These are phyloP conservation scores for Scolanthus callimorphus DNA, from an alignment of 92 coral and sea anemone species.

Conservation along the genomic window DNA sequence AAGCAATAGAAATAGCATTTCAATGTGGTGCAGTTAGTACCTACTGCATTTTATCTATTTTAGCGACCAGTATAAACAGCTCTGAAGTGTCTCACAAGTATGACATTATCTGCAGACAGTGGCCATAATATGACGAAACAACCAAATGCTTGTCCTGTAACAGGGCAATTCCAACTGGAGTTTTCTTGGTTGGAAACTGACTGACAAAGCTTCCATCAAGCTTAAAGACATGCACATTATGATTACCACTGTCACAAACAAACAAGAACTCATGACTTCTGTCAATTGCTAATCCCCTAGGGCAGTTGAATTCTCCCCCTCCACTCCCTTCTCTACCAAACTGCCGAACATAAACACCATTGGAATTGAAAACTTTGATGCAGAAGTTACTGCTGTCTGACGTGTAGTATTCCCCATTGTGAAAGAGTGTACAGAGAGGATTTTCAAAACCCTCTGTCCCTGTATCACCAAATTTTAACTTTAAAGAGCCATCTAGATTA, in stretches of 20 bases:
- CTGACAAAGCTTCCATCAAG: slow-evolving; percentile 59
- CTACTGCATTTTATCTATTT: too few species aligned
- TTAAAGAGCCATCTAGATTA: slow-evolving; percentile 57
- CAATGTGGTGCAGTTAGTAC: too few species aligned
- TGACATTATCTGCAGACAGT: slow-evolving; percentile 67
- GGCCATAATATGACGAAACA: slow-evolving; percentile 71
- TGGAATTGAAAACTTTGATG: slow-evolving; percentile 73
- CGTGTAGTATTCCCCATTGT: slow-evolving; percentile 60
- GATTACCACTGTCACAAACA: slow-evolving; percentile 77
- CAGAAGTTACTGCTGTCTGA: slow-evolving; percentile 74
- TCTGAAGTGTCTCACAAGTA: slow-evolving; percentile 18
- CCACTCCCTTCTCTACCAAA: slow-evolving; percentile 75
- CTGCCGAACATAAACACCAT: slow-evolving; percentile 74
- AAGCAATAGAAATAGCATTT: too few species aligned
- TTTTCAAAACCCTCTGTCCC: slow-evolving; percentile 82
- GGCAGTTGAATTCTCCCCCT: slow-evolving; percentile 73
- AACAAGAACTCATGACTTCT: slow-evolving; percentile 45
- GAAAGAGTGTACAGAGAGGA: slow-evolving; percentile 62
- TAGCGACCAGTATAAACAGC: too few species aligned
- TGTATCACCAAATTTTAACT: slow-evolving; percentile 63
- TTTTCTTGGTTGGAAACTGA: slow-evolving; percentile 66
- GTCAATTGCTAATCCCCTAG: slow-evolving; percentile 75
- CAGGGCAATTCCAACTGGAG: slow-evolving; percentile 69
- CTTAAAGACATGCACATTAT: slow-evolving; percentile 55
- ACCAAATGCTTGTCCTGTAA: slow-evolving; percentile 45